These are phyloP conservation scores for Crematogaster levior DNA, from an alignment of 2,888 invertebrate species.

Conservation along the genomic window DNA sequence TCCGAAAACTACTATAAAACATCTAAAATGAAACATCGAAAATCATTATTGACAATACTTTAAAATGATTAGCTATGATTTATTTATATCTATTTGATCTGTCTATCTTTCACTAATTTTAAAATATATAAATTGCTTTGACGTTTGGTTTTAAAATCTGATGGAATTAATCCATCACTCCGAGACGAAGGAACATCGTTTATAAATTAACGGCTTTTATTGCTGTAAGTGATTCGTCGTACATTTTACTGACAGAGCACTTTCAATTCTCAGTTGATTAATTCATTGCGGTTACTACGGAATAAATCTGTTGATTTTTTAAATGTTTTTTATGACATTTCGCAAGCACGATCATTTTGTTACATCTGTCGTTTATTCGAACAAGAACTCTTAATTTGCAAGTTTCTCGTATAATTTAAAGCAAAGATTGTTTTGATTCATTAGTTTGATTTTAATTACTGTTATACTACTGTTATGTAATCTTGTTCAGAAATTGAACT, in stretches of 20 bases:
- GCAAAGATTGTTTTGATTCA: slow-evolving; percentile 1
- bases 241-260: background rate
- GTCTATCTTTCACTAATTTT: background rate
- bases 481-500: background rate
- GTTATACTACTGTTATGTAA: background rate
- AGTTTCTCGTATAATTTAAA: background rate
- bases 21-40: too few relatives aligned
- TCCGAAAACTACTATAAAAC: background rate
- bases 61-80: background rate
- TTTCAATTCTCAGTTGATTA: slow-evolving; percentile 7
- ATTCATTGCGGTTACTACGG: background rate
- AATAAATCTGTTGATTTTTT: background rate
- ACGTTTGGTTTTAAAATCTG: background rate
- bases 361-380: background rate
- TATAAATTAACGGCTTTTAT: slow-evolving; percentile 2
- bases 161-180: background rate
- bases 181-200: background rate
- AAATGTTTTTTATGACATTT: background rate
- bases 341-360: background rate
- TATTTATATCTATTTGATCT: background rate
- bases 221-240: background rate
- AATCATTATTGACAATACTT: background rate
- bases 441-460: background rate
- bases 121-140: background rate
- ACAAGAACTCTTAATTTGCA: background rate